Conservation (phyloP, 2,797 vertebrate species). For the Craterocephalus amniculus region DNA sequence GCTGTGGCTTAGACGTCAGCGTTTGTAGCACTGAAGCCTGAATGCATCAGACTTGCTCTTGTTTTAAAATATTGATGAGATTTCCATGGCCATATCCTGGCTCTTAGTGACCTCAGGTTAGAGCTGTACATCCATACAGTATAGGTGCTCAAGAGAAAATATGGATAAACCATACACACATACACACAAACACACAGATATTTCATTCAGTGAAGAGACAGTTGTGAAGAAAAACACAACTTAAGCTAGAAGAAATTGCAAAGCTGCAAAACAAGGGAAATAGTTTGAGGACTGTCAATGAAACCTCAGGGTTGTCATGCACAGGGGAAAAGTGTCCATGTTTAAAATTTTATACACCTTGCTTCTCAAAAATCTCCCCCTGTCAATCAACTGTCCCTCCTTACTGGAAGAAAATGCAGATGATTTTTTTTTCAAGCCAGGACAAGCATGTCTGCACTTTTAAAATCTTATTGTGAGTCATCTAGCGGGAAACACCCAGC, state of each 20-base stretch:
- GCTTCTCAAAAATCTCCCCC: not conserved
- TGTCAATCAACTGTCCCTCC: not conserved
- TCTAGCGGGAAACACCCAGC: constrained; percentile 30
- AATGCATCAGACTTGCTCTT: constrained; percentile 41
- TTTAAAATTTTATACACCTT: constrained; percentile 41
- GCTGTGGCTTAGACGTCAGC: constrained; percentile 10
- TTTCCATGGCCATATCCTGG: constrained; percentile 19
- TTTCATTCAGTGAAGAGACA: constrained; percentile 4
- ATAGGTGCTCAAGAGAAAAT: not conserved
- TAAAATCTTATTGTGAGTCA: constrained; percentile 47
- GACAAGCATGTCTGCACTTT: constrained; percentile 48
- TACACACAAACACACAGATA: not conserved
- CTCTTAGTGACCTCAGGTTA: constrained; percentile 34
- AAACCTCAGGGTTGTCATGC: constrained; percentile 22
- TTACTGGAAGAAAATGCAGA: constrained; percentile 54
- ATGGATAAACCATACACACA: not conserved
- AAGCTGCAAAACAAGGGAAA: constrained; percentile 18
- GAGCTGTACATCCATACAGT: not conserved
- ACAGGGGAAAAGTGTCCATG: constrained; percentile 35
- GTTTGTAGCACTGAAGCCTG: constrained; percentile 17
- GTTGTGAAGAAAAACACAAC: constrained; percentile 24
- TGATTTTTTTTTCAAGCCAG: constrained; percentile 48
- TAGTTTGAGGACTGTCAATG: constrained; percentile 8
- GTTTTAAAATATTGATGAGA: constrained; percentile 65
- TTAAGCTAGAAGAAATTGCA: constrained; percentile 38